phyloP scores from a whole-genome alignment of 1,140 invertebrate species.

The Papilio glaucus region DNA sequence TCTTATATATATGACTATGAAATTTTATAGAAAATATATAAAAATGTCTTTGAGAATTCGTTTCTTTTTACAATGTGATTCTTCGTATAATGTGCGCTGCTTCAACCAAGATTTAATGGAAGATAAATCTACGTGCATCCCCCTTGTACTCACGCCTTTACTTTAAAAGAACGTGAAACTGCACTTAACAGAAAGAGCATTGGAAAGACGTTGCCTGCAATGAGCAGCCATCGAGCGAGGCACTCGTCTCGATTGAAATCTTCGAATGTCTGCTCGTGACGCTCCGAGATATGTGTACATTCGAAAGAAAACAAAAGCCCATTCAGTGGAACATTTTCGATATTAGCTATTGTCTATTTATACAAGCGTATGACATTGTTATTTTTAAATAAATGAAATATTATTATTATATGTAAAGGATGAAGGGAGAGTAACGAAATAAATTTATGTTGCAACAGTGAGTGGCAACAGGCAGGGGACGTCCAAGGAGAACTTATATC shows the following conservation, averaged over 20 bases:
- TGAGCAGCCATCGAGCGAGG: not conserved
- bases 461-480: too few species aligned
- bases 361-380: not conserved
- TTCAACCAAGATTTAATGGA: not conserved
- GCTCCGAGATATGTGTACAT: not conserved
- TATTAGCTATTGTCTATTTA: not conserved
- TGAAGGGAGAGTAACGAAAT: too few species aligned
- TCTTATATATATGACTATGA: too few species aligned
- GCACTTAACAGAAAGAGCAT: not conserved
- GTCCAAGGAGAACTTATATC: too few species aligned
- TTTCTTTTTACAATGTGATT: not conserved
- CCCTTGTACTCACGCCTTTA: not conserved
- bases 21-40: too few species aligned
- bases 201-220: not conserved
- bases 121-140: not conserved
- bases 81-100: not conserved
- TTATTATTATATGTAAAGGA: too few species aligned
- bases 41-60: too few species aligned
- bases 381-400: not conserved
- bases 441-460: too few species aligned
- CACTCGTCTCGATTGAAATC: conserved; percentile 19
- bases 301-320: conserved; percentile 1
- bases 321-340: not conserved
- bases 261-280: not conserved
- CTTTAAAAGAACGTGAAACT: conserved; percentile 10